Evolutionary conservation across 2,888 invertebrate species (phyloP), one percentile per base, ranked within the genome.

Genomic region (Ctenicera cuprea): DNA sequence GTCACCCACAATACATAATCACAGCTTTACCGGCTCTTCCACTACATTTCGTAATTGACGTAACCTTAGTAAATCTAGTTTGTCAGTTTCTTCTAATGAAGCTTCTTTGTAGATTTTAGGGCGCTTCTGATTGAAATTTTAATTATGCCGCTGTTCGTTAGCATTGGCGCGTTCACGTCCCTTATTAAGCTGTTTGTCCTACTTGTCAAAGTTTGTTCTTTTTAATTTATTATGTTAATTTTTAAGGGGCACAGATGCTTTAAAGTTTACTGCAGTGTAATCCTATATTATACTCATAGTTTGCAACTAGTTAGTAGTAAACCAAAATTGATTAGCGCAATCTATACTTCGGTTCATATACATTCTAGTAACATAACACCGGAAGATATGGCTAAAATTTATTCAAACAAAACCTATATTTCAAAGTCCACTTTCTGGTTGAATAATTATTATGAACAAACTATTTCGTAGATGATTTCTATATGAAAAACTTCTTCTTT

Each of bases 101-200:
- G 59, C 59, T 59, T 59, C 38, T 59, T 37, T 59, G 59, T 33
- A 59, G 20, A 59, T 59, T 59, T 59, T 38, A 20, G 38, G 38
- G 30, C 18, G 63, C 63, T 48, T 63, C 22, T 63, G 63, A 63
- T 63, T 63, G 63, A 63, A 63, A 63, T 63, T 48, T 63, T 63
- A 63, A 63, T 63, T 63, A 63, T 63, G 63, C 30, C 45, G 63
- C 63, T 59, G 59, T 59, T 48, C 48, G 63, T 48, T 48, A 63
- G 63, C 30, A 26, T 38, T 41, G 38, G 43, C 61, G 61, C 61
- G 5, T 61, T 33, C 54, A 59, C 59, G 59, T 59, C 22, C 38
- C 59, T 63, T 63, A 63, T 63, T 63, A 63, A 63, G 48, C 38
- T 63, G 48, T 63, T 63, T 63, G 45, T 63, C 38, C 45, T 48